A percentile compares a stretch with the other conserved stretches of the same genome.
These are phyloP conservation scores for Chamaedrilus cognettii DNA, from an alignment of 2,888 invertebrate species.

Conservation along the genomic window DNA sequence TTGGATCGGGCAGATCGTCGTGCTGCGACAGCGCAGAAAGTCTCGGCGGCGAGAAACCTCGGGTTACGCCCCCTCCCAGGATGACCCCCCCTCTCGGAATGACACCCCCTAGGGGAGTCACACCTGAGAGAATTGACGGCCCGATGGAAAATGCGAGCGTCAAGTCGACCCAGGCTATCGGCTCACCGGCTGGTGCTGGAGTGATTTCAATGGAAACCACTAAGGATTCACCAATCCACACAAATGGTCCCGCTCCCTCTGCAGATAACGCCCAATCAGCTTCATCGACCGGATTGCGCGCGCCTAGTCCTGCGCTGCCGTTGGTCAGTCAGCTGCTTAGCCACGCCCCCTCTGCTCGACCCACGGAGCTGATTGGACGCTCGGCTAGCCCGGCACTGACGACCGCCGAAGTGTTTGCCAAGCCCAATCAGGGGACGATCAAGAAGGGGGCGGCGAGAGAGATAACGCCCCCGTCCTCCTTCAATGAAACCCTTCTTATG, in stretches of 20 bases:
- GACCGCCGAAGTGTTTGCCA: conserved; percentile 76
- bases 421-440: conserved; percentile 74
- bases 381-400: conserved; percentile 55
- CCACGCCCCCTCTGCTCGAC: not conserved
- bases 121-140: too few species aligned
- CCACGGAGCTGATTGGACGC: not conserved
- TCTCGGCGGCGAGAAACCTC: too few species aligned
- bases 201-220: too few species aligned
- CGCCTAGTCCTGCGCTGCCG: not conserved
- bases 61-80: too few species aligned
- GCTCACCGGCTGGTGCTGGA: too few species aligned
- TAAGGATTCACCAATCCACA: too few species aligned
- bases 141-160: not conserved
- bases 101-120: too few species aligned
- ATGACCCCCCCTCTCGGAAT: too few species aligned
- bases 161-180: not conserved
- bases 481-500: too few species aligned
- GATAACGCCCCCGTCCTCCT: not conserved
- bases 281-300: not conserved
- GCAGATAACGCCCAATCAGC: too few species aligned
- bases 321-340: not conserved
- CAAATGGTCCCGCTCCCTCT: not conserved
- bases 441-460: conserved; percentile 64
- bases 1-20: too few species aligned
- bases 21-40: not conserved